phyloP scores from a whole-genome alignment of 2,797 vertebrate species.

The Emys orbicularis region DNA sequence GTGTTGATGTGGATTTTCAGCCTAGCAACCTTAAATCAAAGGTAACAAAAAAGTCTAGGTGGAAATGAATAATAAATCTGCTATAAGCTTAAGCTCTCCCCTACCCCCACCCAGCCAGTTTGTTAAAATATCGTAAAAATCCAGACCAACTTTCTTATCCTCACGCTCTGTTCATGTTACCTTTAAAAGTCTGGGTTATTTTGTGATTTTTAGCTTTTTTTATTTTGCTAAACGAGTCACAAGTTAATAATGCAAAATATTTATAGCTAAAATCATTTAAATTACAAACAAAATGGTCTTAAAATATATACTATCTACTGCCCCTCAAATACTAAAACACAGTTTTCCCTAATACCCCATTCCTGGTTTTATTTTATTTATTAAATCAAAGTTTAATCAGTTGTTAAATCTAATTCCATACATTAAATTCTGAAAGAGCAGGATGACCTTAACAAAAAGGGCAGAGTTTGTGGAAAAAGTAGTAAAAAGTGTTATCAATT shows the following conservation, averaged over 20 bases:
- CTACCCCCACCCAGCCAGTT: not conserved
- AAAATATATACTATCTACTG: not conserved
- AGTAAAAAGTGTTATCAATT: too few species aligned
- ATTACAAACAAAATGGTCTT: not conserved
- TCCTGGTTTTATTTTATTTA: too few species aligned
- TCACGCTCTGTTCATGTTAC: not conserved
- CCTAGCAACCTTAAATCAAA: too few species aligned
- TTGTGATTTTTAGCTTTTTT: not conserved
- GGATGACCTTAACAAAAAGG: too few species aligned
- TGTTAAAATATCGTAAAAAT: not conserved
- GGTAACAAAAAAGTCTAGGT: too few species aligned
- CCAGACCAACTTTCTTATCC: not conserved
- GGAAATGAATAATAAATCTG: not conserved
- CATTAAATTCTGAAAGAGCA: too few species aligned
- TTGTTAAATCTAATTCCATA: too few species aligned
- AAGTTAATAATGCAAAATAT: not conserved
- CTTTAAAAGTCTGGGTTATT: not conserved
- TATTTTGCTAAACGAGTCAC: not conserved
- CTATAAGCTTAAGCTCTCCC: not conserved
- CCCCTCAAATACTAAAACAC: too few species aligned
- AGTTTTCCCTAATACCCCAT: too few species aligned
- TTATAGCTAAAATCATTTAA: not conserved
- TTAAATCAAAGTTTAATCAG: too few species aligned
- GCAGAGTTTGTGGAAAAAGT: too few species aligned
- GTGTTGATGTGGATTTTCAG: too few species aligned